These are phyloP conservation scores for Zeugodacus cucurbitae DNA, from an alignment of 1,140 invertebrate species.

Conservation along the genomic window DNA sequence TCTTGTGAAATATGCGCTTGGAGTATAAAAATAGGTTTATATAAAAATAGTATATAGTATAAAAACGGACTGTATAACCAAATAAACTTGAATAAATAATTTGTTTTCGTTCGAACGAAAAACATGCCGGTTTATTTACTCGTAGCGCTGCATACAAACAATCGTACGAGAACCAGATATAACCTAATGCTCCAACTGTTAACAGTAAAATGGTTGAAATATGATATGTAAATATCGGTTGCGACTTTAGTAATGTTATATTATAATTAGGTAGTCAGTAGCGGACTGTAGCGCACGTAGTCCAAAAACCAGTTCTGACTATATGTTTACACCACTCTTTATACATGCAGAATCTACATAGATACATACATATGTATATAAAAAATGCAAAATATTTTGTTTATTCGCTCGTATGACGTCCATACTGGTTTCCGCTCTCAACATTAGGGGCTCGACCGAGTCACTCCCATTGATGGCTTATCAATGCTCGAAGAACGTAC, in stretches of 20 bases:
- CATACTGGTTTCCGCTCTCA: background rate
- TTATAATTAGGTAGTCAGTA: background rate
- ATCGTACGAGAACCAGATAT: background rate
- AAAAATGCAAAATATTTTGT: background rate
- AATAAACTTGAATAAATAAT: background rate
- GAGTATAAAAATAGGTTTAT: background rate
- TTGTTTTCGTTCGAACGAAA: background rate
- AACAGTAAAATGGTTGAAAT: no score
- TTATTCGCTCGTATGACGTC: background rate
- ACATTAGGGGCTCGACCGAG: background rate
- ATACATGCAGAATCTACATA: no score
- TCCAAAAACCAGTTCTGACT: no score
- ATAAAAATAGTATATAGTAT: background rate
- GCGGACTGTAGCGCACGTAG: background rate
- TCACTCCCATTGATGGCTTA: background rate
- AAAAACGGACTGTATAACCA: background rate
- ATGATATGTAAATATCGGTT: background rate
- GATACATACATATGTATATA: background rate
- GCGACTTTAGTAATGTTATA: background rate
- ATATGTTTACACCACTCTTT: no score
- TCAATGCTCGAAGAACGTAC: background rate
- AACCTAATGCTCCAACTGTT: no score
- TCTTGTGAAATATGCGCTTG: no score
- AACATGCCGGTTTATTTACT: background rate
- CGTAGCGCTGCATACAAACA: background rate